Base-by-base conservation (phyloP, 2,888 invertebrate species). In the Drosophila hamatofila region DNA sequence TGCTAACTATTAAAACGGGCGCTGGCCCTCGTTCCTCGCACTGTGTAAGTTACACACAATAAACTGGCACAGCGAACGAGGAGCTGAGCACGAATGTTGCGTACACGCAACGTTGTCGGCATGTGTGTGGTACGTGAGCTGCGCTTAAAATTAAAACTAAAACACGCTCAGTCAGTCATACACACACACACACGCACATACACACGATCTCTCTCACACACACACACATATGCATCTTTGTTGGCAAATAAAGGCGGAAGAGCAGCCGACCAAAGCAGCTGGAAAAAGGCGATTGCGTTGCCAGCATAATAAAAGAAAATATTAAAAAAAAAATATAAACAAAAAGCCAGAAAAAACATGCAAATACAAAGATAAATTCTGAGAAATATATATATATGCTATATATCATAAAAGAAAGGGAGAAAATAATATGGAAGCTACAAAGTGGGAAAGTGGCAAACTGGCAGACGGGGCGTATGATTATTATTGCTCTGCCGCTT, bases 111-210 rank as follows among this genome's bases (percentile, higher is more conserved):
- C 67, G 37, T 48, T 68, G 75, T 61, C 51, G 54, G 49, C 78
- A 70, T 49, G 44, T 59, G 66, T 56, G 16, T 49, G 16, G 46
- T 64, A 74, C 70, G 69, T 70, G 73, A 63, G 69, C 18, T 37
- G 9, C 27, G 57, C 39, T 61, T 55, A 33, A 70, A 70, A 78
- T 78, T 74, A 51, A 74, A 74, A 78, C 63, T 78, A 54, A 35
- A 57, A 51, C 55, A 23, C 18, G 25, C 18, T 44, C 11, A 11
- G 5, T 16, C 23, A 44, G 14, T 7, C 27, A 27, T 8, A 48
- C 27, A 27, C 48, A 27, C 27, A n/a, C n/a, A 30, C 51, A 23
- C 35, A n/a, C n/a, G n/a, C n/a, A n/a, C n/a, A n/a, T n/a, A 39
- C 16, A 54, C 33, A 33, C 48, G 12, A 30, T 30, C 30, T 30